Conservation (phyloP, 2,113 vertebrate genomes). For the Pseudonaja textilis region DNA sequence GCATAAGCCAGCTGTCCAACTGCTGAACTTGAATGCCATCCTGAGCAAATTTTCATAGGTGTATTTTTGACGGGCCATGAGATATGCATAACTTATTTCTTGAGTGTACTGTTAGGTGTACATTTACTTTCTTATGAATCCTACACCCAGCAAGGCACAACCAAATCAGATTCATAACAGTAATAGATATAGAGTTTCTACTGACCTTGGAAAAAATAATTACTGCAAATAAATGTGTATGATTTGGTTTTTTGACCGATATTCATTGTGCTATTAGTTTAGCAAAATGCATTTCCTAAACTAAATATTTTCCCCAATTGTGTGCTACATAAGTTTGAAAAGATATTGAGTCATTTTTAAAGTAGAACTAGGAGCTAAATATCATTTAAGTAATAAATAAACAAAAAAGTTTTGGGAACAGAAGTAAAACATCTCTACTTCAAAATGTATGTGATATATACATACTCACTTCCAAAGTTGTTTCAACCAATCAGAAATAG, state of each 20-base stretch:
- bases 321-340: background rate
- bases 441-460: background rate
- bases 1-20: slow-evolving; percentile 44
- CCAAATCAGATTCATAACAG: background rate
- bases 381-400: background rate
- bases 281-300: background rate
- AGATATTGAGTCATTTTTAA: background rate
- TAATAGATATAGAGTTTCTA: background rate
- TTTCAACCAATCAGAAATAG: background rate
- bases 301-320: background rate
- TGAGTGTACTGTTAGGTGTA: background rate
- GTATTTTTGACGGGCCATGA: rapidly evolving
- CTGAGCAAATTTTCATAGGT: slow-evolving; percentile 32
- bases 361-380: background rate
- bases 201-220: slow-evolving; percentile 7
- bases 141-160: background rate
- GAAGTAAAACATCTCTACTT: background rate
- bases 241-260: rapidly evolving
- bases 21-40: slow-evolving; percentile 19
- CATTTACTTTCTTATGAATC: slow-evolving; percentile 19
- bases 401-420: background rate
- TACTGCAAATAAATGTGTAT: background rate
- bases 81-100: slow-evolving; percentile 19
- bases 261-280: background rate
- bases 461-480: background rate